Conservation (phyloP, 92 coral and sea anemone genomes). For the Epizoanthus illoricatus region DNA sequence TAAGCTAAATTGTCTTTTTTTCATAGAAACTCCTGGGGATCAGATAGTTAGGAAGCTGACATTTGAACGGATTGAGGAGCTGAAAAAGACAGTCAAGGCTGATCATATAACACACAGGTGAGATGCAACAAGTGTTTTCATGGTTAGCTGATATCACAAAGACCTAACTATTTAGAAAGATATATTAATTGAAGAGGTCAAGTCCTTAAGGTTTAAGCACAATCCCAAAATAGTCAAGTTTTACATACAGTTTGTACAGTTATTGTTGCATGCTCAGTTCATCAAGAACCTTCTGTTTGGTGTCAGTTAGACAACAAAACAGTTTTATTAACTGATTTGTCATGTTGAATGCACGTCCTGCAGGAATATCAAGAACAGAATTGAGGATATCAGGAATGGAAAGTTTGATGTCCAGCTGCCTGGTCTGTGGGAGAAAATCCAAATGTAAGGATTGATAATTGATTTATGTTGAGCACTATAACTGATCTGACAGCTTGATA, state of each 20-base stretch:
- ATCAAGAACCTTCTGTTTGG: too few relatives aligned
- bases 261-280: too few relatives aligned
- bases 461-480: background rate
- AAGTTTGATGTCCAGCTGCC: slow-evolving; percentile 91
- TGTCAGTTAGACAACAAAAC: too few relatives aligned
- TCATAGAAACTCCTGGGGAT: slow-evolving; percentile 93
- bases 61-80: slow-evolving; percentile 90
- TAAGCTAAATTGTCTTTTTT: background rate
- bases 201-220: background rate
- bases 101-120: slow-evolving; percentile 85
- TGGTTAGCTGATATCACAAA: background rate
- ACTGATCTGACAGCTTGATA: background rate
- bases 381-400: slow-evolving; percentile 88
- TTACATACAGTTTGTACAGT: too few relatives aligned
- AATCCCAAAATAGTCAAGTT: background rate
- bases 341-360: background rate
- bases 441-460: slow-evolving; percentile 54
- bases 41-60: slow-evolving; percentile 89
- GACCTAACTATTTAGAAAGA: background rate
- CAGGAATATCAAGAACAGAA: slow-evolving; percentile 81
- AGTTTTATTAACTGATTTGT: background rate
- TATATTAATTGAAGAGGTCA: too few relatives aligned
- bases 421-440: slow-evolving; percentile 73
- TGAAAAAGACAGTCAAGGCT: slow-evolving; percentile 75
- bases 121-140: background rate